Evolutionary conservation across 2,888 invertebrate genomes (phyloP).

Genomic region (Boloria euphrosyne): DNA sequence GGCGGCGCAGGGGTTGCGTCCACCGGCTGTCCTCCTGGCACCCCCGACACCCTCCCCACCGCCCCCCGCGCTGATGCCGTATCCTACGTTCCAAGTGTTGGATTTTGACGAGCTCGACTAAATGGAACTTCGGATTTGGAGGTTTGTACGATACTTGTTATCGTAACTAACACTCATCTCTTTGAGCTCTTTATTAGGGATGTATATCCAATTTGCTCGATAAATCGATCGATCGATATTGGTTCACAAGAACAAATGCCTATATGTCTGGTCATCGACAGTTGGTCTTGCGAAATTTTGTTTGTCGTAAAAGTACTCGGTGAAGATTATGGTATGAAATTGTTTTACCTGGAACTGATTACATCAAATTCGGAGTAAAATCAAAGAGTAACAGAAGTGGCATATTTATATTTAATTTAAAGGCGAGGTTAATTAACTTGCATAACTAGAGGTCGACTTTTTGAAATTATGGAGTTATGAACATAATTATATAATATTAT

Average conservation of each 20-base stretch:
- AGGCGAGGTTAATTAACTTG: neutral
- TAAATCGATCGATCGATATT: too few species aligned
- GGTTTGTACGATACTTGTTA: constrained; percentile 2
- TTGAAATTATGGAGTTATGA: constrained; percentile 3
- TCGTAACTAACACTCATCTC: neutral
- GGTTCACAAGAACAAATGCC: too few species aligned
- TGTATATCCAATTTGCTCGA: neutral
- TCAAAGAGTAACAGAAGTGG: too few species aligned
- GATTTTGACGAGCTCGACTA: constrained; percentile 74
- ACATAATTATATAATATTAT: constrained; percentile 18
- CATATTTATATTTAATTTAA: too few species aligned
- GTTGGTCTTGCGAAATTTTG: too few species aligned
- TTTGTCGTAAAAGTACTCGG: too few species aligned
- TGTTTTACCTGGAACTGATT: too few species aligned
- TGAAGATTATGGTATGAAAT: too few species aligned
- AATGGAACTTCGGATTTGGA: constrained; percentile 46
- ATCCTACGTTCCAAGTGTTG: constrained; percentile 65
- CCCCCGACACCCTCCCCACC: constrained; percentile 73
- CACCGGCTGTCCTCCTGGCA: constrained; percentile 66
- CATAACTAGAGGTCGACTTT: neutral
- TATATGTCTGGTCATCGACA: too few species aligned
- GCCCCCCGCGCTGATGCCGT: constrained; percentile 53
- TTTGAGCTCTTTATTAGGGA: neutral
- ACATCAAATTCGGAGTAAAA: too few species aligned
- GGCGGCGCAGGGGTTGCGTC: constrained; percentile 60